A percentile compares a stretch with the other conserved stretches of the same genome.
Conservation (phyloP, 2,888 invertebrate species). For the Synergus gifuensis region DNA sequence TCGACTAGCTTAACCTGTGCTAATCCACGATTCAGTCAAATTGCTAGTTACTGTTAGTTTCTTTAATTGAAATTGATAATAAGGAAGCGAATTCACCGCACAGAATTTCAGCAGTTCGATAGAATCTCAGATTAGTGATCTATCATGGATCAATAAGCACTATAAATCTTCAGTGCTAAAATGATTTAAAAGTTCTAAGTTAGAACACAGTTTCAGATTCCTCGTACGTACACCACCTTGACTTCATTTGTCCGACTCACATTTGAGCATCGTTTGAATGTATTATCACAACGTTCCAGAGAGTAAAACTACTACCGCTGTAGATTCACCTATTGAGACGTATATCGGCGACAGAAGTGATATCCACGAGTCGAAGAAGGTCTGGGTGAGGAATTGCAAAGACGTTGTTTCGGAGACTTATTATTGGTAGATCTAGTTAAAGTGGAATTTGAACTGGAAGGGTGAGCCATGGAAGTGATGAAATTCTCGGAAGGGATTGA, state of each 20-base stretch:
- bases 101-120: no score
- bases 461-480: constrained; percentile 88
- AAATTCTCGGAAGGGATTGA: constrained; percentile 87
- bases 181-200: not conserved
- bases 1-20: not conserved
- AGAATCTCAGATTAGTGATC: not conserved
- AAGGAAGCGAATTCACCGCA: not conserved
- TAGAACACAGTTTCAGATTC: not conserved
- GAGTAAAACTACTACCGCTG: not conserved
- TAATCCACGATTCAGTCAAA: not conserved
- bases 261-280: not conserved
- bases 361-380: not conserved
- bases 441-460: constrained; percentile 98
- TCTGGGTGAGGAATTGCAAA: not conserved
- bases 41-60: not conserved
- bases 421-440: constrained; percentile 83
- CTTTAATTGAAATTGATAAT: not conserved
- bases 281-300: not conserved
- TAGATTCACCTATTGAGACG: not conserved
- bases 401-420: not conserved
- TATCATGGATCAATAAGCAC: not conserved
- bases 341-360: not conserved
- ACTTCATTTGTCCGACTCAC: not conserved
- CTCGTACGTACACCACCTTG: not conserved
- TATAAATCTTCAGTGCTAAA: not conserved